Percentiles rank a stretch among this genome's conserved stretches.
Evolutionary conservation across 2,888 invertebrate species (phyloP).

Genomic region (Imbricaverruca yamaguchii): DNA sequence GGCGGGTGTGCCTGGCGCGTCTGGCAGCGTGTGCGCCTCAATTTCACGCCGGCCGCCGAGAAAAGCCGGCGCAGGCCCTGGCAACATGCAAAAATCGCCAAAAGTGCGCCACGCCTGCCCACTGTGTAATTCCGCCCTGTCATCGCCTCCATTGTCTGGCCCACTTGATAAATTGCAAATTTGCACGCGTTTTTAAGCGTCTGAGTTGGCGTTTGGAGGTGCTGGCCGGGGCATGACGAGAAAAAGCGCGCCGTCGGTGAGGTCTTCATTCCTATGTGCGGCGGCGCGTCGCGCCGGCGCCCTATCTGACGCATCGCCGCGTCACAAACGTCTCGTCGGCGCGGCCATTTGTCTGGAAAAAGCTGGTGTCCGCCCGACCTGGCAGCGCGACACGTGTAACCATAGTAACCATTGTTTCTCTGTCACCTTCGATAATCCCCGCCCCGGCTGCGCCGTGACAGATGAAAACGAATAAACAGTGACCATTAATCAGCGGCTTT

Average conservation of each 20-base stretch:
- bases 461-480: slow-evolving; percentile 13
- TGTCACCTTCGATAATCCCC: slow-evolving; percentile 5
- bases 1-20: background rate
- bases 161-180: slow-evolving; percentile 14
- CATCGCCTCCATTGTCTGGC: slow-evolving; percentile 2
- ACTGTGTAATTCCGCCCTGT: background rate
- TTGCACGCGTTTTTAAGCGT: slow-evolving; percentile 18
- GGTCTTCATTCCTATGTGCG: slow-evolving; percentile 15
- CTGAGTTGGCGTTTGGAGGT: slow-evolving; percentile 2
- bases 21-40: background rate
- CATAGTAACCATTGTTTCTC: slow-evolving; percentile 16
- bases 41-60: background rate
- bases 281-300: background rate
- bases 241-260: background rate
- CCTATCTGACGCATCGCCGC: slow-evolving; percentile 7
- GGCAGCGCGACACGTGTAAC: background rate
- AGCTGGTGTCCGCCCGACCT: background rate
- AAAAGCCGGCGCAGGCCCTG: background rate
- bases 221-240: background rate
- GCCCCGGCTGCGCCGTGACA: background rate
- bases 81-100: slow-evolving; percentile 8
- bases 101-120: background rate
- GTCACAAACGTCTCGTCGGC: background rate
- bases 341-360: slow-evolving; percentile 9
- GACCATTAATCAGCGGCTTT: slow-evolving; percentile 3